These are phyloP conservation scores for Bothrops jararaca DNA, from an alignment of 2,113 vertebrate species.

Conservation along the genomic window DNA sequence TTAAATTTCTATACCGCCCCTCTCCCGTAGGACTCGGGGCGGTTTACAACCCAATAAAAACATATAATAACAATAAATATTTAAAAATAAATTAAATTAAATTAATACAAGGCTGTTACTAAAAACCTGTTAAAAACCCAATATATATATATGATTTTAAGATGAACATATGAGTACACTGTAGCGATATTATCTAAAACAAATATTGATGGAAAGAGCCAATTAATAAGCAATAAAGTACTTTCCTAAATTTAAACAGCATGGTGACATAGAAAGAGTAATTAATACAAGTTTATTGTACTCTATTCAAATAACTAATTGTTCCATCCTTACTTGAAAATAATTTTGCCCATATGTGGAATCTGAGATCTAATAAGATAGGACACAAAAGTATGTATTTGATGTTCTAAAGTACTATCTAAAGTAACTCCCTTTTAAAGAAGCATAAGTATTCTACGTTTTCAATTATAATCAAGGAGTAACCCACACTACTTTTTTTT, in stretches of 20 bases:
- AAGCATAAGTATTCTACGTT: background rate
- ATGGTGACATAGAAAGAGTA: background rate
- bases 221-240: background rate
- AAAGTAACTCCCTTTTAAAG: background rate
- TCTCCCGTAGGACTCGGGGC: too few species aligned
- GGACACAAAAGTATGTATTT: background rate
- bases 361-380: background rate
- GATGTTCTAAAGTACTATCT: background rate
- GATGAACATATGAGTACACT: background rate
- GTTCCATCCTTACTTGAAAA: background rate
- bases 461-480: background rate
- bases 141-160: background rate
- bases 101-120: too few species aligned
- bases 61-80: too few species aligned
- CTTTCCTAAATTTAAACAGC: background rate
- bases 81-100: too few species aligned
- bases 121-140: too few species aligned
- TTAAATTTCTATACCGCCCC: too few species aligned
- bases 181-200: background rate
- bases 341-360: background rate
- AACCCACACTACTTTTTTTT: background rate
- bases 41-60: too few species aligned
- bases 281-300: background rate
- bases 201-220: background rate
- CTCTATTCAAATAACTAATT: background rate